Percentiles rank a stretch among this genome's conserved stretches.
Conservation (phyloP, 2,797 vertebrate genomes). For the Lateolabrax maculatus region DNA sequence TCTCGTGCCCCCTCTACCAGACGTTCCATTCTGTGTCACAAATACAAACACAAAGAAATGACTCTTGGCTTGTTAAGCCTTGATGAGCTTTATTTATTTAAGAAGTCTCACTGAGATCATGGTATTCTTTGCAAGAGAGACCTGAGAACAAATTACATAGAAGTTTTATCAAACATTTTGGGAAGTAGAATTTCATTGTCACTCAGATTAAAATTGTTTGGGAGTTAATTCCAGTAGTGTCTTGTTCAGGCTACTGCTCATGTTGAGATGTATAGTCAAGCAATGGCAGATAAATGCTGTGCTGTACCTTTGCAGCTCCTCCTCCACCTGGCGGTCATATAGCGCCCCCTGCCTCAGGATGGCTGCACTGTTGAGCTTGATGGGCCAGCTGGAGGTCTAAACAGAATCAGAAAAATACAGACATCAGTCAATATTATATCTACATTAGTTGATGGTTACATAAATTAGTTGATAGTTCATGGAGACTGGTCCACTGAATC, state of each 20-base stretch:
- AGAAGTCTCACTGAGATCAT: neutral
- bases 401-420: conserved; percentile 34
- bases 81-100: neutral
- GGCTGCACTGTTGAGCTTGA: conserved; percentile 92
- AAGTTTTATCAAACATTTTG: neutral
- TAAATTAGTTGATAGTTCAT: no score
- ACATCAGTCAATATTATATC: neutral
- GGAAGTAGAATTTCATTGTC: neutral
- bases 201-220: neutral
- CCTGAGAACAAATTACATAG: neutral
- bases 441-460: neutral
- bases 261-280: neutral
- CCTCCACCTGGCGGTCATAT: conserved; percentile 87
- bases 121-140: neutral
- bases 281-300: neutral
- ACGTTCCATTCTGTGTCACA: conserved; percentile 85
- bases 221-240: neutral
- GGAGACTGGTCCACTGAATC: neutral
- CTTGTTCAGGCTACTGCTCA: neutral
- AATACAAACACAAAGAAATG: conserved; percentile 3
- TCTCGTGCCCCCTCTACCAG: conserved; percentile 87
- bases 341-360: conserved; percentile 91
- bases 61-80: neutral
- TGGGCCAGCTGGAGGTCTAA: conserved; percentile 84
- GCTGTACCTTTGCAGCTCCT: conserved; percentile 90